Conservation (phyloP, 2,888 invertebrate species). For the Drosophila aldrichi region DNA sequence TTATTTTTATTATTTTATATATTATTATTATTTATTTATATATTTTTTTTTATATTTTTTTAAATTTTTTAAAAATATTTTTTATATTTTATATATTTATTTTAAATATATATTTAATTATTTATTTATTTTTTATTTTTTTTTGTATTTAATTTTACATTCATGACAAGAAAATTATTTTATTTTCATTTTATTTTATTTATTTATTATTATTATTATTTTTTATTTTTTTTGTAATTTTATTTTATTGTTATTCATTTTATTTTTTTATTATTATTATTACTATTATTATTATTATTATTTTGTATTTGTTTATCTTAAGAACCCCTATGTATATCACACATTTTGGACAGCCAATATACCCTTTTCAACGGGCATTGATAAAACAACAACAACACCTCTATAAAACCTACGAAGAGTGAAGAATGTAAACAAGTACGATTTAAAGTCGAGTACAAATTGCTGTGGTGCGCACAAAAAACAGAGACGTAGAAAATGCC, state of each 20-base stretch:
- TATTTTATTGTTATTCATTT: no score
- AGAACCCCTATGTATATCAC: not conserved
- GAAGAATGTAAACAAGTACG: slow-evolving; percentile 60
- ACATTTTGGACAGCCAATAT: not conserved
- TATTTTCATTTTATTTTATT: not conserved
- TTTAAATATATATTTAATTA: no score
- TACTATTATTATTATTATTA: not conserved
- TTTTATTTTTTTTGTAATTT: not conserved
- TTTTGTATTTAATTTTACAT: no score
- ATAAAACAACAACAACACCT: slow-evolving; percentile 25
- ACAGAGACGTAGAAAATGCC: not conserved
- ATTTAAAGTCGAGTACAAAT: slow-evolving; percentile 45
- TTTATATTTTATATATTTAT: no score
- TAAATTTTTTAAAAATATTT: no score
- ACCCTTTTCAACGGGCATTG: not conserved
- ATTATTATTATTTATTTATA: no score
- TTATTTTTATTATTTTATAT: no score
- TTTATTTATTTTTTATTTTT: no score
- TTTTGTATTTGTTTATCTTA: not conserved
- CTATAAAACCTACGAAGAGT: slow-evolving; percentile 36
- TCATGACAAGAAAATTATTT: no score
- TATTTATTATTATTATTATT: not conserved
- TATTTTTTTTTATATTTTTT: no score
- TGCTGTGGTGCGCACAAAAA: slow-evolving; percentile 27
- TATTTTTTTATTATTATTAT: not conserved